A percentile compares a stretch with the other conserved stretches of the same genome.
phyloP scores from a whole-genome alignment of 2,113 vertebrate genomes.

The Saccopteryx leptura region DNA sequence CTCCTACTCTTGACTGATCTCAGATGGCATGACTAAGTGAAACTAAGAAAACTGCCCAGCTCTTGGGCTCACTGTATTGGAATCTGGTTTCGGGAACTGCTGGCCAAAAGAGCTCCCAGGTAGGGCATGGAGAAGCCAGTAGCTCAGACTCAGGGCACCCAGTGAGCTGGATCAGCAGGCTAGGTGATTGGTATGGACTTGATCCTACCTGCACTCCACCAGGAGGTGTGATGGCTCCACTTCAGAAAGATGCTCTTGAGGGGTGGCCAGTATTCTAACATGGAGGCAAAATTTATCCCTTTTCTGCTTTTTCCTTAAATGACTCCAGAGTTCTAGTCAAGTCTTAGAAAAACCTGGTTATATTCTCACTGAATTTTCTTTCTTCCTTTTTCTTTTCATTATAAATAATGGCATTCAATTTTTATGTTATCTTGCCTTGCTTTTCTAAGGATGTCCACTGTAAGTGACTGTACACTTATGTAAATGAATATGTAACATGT shows the following conservation, averaged over 20 bases:
- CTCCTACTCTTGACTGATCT: not conserved
- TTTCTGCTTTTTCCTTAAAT: not conserved
- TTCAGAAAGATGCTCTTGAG: not conserved
- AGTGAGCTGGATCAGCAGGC: not conserved
- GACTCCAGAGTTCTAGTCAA: not conserved
- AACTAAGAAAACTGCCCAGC: not conserved
- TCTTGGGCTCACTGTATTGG: not conserved
- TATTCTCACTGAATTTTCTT: constrained; percentile 27
- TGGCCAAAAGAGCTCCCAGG: not conserved
- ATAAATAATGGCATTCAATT: not conserved
- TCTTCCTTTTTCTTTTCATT: not conserved
- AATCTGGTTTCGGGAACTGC: not conserved
- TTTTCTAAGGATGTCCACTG: not conserved
- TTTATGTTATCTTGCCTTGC: not conserved
- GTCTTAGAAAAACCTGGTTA: not conserved
- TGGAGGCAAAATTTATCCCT: not conserved
- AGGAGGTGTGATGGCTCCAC: fast-evolving
- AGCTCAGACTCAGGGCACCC: not conserved
- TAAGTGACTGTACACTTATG: constrained; percentile 29
- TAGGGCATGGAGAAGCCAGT: not conserved
- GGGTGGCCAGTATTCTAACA: not conserved
- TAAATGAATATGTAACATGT: not conserved
- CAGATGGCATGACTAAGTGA: not conserved
- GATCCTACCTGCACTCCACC: not conserved
- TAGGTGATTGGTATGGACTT: not conserved